These are phyloP conservation scores for Umimayanthus kanabou DNA, from an alignment of 92 coral and sea anemone species.

Conservation along the genomic window DNA sequence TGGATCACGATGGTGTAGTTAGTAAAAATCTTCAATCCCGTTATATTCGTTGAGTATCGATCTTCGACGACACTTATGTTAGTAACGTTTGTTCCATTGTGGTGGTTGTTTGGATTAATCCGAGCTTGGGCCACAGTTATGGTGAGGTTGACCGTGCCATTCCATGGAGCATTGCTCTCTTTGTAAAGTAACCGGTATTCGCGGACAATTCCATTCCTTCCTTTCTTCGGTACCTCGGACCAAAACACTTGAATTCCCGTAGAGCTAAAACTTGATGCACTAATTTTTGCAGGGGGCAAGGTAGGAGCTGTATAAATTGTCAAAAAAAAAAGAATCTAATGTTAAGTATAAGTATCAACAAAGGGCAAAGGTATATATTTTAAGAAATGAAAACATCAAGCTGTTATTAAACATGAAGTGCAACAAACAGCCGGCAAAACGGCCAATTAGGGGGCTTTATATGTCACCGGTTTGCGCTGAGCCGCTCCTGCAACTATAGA, in stretches of 20 bases:
- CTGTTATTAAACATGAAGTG: too few relatives aligned
- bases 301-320: constrained; percentile 41
- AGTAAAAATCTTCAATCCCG: constrained; percentile 32
- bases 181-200: constrained; percentile 35
- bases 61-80: background rate
- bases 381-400: background rate
- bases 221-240: constrained; percentile 40
- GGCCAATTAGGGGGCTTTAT: background rate
- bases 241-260: constrained; percentile 41
- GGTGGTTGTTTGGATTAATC: background rate
- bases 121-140: constrained; percentile 26
- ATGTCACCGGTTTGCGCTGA: background rate
- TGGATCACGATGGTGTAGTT: constrained; percentile 25
- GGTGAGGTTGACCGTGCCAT: constrained; percentile 11
- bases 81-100: background rate
- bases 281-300: constrained; percentile 39
- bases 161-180: constrained; percentile 10
- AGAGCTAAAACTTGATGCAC: constrained; percentile 28
- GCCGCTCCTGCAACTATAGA: background rate
- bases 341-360: background rate
- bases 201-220: constrained; percentile 45
- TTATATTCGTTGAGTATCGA: constrained; percentile 12
- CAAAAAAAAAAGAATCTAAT: background rate
- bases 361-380: background rate
- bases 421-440: background rate